Base-by-base conservation (phyloP, 1,140 invertebrate genomes). In the Drosophila cardini region DNA sequence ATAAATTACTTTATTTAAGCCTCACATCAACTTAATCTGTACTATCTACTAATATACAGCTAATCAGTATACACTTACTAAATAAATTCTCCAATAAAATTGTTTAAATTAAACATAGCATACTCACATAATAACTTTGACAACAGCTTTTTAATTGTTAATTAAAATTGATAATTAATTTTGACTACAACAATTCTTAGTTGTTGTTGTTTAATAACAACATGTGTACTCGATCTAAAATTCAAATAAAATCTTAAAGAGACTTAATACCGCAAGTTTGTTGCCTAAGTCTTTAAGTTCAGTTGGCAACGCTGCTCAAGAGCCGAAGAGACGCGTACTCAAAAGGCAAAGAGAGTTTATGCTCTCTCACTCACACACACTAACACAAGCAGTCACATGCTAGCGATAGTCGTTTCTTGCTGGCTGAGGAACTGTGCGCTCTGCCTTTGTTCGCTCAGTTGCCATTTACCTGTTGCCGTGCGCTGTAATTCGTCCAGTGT, bases 391-490 rank as follows among this genome's bases (percentile, higher is more conserved):
- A 18, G 11, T 30, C 53, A 38, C 2, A 38, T 9, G 34, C 8
- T 53, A 26, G 21, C n/a, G 15, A 15, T 58, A 30, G 18, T 4
- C 13, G 18, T 40, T 40, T 40, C 48, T 46, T 26, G 21, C 21
- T 9, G n/a, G 30, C 30, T 56, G 46, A 48, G 38, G 15, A 36
- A 38, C 38, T 45, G 7, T 11, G 10, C 40, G 45, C 16, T 10
- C 16, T 10, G 21, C 15, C 10, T 26, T 26, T 13, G 9, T 34
- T 26, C 16, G 9, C 61, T 89, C 84, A 87, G 82, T 81, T 86
- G 71, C 84, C 72, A 83, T 89, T 87, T 87, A 89, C 72, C 83
- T 87, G 83, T 87, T 71, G 79, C 67, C 84, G 76, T 61, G 76
- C 72, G 61, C 76, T 84, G 81, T 84, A 72, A 68, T 61, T 65